Conservation (phyloP, 2,797 vertebrate genomes). For the Pempheris klunzingeri region DNA sequence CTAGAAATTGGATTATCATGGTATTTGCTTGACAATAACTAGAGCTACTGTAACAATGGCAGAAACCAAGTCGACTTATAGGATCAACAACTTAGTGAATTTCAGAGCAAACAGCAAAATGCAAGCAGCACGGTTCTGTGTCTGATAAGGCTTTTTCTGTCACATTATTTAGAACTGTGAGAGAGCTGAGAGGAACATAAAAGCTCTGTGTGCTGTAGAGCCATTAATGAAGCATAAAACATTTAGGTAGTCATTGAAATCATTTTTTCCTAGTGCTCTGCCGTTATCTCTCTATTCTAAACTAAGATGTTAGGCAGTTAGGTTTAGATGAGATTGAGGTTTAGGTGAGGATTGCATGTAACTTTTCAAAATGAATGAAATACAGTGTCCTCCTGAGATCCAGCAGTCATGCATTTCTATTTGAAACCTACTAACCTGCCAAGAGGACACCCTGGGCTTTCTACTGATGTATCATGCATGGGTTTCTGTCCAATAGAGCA, state of each 20-base stretch:
- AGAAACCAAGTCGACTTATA: slow-evolving; percentile 49
- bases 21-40: slow-evolving; percentile 45
- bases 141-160: neutral
- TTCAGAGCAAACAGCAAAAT: slow-evolving; percentile 47
- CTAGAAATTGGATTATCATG: slow-evolving; percentile 58
- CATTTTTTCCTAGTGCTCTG: neutral
- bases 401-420: no score
- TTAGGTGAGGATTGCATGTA: neutral
- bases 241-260: neutral
- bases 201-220: slow-evolving; percentile 3
- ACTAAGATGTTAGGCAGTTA: neutral
- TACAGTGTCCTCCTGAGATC: no score
- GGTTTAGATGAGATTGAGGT: neutral
- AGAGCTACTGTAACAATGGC: slow-evolving; percentile 28
- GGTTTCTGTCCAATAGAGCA: no score
- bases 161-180: slow-evolving; percentile 2
- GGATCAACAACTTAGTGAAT: slow-evolving; percentile 60
- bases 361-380: no score
- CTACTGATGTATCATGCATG: no score
- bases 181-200: neutral
- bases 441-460: no score
- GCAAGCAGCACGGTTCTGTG: neutral
- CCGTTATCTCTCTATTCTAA: neutral
- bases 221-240: neutral
- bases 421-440: no score